A percentile compares a stretch with the other conserved stretches of the same genome.
Evolutionary conservation across 23 tunicate genomes (phyloP).

Genomic region (Phallusia fumigata): DNA sequence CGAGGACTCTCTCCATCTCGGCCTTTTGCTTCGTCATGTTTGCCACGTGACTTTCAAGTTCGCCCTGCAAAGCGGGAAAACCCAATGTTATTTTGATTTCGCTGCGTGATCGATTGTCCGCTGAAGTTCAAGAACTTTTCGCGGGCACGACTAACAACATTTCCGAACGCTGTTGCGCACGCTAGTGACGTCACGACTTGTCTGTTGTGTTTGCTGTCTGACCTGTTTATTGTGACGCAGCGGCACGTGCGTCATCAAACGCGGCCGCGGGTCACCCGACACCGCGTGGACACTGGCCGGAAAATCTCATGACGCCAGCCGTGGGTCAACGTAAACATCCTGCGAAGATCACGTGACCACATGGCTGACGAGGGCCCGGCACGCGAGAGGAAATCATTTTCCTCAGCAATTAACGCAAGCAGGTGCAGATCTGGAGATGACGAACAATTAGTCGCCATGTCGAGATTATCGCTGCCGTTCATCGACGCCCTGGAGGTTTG

Average conservation of each 20-base stretch:
- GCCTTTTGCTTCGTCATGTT: slow-evolving; percentile 18
- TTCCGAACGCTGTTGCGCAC: too few relatives aligned
- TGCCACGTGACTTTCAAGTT: slow-evolving; percentile 21
- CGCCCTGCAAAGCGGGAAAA: slow-evolving; percentile 18
- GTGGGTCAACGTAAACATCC: background rate
- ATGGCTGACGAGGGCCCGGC: background rate
- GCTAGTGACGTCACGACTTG: background rate
- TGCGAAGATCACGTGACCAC: background rate
- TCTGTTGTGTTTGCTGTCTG: background rate
- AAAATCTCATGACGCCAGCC: background rate
- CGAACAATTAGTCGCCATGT: background rate
- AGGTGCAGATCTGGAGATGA: background rate
- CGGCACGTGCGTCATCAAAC: slow-evolving; percentile 9
- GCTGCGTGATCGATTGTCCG: background rate
- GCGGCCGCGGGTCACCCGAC: slow-evolving; percentile 4
- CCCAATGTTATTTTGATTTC: background rate
- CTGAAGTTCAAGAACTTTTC: background rate
- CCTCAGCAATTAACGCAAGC: background rate
- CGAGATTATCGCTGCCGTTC: background rate
- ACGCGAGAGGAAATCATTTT: background rate
- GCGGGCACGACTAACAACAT: too few relatives aligned
- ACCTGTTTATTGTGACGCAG: background rate
- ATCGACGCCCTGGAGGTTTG: background rate
- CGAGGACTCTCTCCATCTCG: slow-evolving; percentile 13
- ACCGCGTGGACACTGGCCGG: background rate